Percentiles rank a stretch among this genome's conserved stretches.
Conservation (phyloP, 2,797 vertebrate species). For the Phyllotis vaccarum region DNA sequence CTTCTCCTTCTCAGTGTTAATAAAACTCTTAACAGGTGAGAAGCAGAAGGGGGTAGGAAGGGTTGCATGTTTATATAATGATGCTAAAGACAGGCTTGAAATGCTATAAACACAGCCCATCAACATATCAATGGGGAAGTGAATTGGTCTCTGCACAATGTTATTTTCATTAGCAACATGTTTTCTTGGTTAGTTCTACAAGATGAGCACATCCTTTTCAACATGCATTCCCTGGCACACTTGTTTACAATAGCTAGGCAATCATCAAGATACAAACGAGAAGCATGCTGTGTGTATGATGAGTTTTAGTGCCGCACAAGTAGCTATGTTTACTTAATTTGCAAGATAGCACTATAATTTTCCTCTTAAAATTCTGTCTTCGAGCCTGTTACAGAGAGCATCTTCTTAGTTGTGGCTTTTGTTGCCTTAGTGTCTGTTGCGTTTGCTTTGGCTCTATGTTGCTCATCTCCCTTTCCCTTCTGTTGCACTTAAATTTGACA, state of each 20-base stretch:
- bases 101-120: not conserved
- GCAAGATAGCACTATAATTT: constrained; percentile 71
- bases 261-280: constrained; percentile 68
- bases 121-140: not conserved
- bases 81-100: constrained; percentile 22
- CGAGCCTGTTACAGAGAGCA: constrained; percentile 36
- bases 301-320: constrained; percentile 67
- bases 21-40: constrained; percentile 20
- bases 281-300: constrained; percentile 58
- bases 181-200: constrained; percentile 64
- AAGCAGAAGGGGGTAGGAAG: not conserved
- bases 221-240: constrained; percentile 57
- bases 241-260: constrained; percentile 70
- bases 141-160: constrained; percentile 59
- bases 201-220: constrained; percentile 62
- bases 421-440: constrained; percentile 7
- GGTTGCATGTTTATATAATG: not conserved
- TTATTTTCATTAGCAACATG: constrained; percentile 71
- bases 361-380: constrained; percentile 64
- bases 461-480: constrained; percentile 1
- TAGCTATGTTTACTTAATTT: constrained; percentile 74
- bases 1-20: not conserved
- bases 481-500: constrained; percentile 41
- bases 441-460: not conserved
- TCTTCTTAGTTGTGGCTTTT: constrained; percentile 54